A percentile compares a stretch with the other conserved stretches of the same genome.
These are phyloP conservation scores for Scaptomyza reducta DNA, from an alignment of 2,888 invertebrate species.

Conservation along the genomic window DNA sequence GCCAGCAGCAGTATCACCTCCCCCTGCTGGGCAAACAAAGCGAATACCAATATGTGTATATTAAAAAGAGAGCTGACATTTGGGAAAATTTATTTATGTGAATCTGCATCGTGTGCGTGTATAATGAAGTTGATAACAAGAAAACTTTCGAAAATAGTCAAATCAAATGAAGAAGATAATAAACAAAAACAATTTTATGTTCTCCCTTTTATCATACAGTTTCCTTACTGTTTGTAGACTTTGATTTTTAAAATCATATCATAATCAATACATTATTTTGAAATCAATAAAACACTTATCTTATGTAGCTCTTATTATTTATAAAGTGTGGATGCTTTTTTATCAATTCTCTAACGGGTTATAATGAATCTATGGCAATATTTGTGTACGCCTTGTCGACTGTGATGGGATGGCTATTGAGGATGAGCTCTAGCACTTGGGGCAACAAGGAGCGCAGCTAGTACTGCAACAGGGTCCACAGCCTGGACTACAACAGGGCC, in stretches of 20 bases:
- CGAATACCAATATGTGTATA: conserved; percentile 13
- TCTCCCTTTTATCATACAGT: too few relatives aligned
- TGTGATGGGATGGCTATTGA: conserved; percentile 3
- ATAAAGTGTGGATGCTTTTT: conserved; percentile 7
- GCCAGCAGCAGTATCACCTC: conserved; percentile 33
- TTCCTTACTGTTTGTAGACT: too few relatives aligned
- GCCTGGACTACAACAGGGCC: conserved; percentile 36
- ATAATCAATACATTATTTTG: too few relatives aligned
- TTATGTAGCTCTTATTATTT: background rate
- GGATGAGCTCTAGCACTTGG: conserved; percentile 31
- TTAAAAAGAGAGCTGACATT: background rate
- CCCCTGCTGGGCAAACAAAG: conserved; percentile 2
- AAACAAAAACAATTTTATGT: background rate
- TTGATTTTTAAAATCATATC: too few relatives aligned
- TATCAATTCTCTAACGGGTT: conserved; percentile 62
- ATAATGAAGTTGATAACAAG: background rate
- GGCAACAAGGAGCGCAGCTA: conserved; percentile 39
- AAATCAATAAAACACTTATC: too few relatives aligned
- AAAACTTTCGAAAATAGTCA: background rate
- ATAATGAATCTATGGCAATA: conserved; percentile 27
- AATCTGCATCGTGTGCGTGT: background rate
- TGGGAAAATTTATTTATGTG: background rate
- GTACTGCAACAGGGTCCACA: conserved; percentile 39
- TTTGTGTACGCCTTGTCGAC: too few relatives aligned
- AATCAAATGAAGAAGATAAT: background rate